Conservation (phyloP, 2,888 invertebrate species). For the Cosmopolites sordidus region DNA sequence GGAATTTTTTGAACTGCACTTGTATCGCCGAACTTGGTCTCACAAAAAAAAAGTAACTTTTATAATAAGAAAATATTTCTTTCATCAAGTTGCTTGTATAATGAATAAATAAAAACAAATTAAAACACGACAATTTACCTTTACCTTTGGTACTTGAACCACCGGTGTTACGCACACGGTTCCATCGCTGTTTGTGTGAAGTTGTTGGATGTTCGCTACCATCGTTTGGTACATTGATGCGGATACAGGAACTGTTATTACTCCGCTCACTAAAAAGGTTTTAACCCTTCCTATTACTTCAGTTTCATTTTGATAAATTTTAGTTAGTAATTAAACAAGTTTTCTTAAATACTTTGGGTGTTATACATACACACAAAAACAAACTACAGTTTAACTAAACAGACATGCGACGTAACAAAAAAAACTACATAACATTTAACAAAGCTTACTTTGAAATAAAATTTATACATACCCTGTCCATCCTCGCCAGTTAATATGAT, state of each 20-base stretch:
- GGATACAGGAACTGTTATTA: constrained; percentile 92
- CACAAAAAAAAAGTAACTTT: no score
- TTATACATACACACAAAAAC: no score
- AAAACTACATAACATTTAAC: constrained; percentile 10
- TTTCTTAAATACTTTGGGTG: background rate
- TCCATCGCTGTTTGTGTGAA: constrained; percentile 69
- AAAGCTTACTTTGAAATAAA: constrained; percentile 10
- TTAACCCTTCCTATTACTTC: no score
- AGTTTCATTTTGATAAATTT: background rate
- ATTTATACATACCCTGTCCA: constrained; percentile 67
- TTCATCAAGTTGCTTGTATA: no score
- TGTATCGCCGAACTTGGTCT: no score
- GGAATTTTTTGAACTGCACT: no score
- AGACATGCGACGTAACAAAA: no score
- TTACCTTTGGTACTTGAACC: constrained; percentile 66
- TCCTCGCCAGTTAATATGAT: constrained; percentile 92
- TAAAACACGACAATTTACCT: constrained; percentile 23
- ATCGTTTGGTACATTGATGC: constrained; percentile 96
- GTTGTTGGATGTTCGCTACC: constrained; percentile 82
- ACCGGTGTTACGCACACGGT: constrained; percentile 80
- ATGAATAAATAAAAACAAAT: constrained; percentile 8
- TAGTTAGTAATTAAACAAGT: background rate
- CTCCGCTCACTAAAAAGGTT: constrained; percentile 70
- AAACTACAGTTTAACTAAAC: no score
- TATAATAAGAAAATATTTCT: no score